phyloP scores from a whole-genome alignment of 1,140 invertebrate species.

The Conus ventricosus region DNA sequence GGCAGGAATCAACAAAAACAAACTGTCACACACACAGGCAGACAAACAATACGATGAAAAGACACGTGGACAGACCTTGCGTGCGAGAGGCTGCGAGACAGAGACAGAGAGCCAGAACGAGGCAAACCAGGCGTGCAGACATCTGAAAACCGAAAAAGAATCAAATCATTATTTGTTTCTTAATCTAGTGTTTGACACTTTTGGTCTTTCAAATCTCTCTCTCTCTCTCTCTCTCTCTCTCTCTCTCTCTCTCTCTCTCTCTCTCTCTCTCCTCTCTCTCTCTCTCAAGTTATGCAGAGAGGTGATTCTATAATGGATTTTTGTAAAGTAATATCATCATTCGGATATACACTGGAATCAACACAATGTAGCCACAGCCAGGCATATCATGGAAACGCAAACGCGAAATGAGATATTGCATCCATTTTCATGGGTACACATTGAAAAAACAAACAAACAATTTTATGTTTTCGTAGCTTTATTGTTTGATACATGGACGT shows the following conservation, averaged over 20 bases:
- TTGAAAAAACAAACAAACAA: no score
- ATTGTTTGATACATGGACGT: no score
- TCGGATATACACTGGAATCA: no score
- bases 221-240: background rate
- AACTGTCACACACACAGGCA: background rate
- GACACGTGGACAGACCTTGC: background rate
- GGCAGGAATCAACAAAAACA: background rate
- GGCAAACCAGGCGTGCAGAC: background rate
- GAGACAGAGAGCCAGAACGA: conserved; percentile 6
- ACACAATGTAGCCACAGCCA: no score
- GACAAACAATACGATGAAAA: background rate
- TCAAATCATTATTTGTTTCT: background rate
- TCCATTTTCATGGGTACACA: no score
- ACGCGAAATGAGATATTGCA: no score
- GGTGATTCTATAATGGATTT: no score
- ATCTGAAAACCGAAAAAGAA: background rate
- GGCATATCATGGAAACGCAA: no score
- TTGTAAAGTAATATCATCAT: no score
- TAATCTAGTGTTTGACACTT: background rate
- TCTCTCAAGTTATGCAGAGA: background rate
- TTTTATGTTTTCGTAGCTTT: no score
- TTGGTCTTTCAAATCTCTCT: background rate
- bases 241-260: background rate
- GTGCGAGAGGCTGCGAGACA: background rate
- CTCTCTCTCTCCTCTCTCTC: background rate